phyloP scores from a whole-genome alignment of 2,113 vertebrate species.

The Uropsilus gracilis region DNA sequence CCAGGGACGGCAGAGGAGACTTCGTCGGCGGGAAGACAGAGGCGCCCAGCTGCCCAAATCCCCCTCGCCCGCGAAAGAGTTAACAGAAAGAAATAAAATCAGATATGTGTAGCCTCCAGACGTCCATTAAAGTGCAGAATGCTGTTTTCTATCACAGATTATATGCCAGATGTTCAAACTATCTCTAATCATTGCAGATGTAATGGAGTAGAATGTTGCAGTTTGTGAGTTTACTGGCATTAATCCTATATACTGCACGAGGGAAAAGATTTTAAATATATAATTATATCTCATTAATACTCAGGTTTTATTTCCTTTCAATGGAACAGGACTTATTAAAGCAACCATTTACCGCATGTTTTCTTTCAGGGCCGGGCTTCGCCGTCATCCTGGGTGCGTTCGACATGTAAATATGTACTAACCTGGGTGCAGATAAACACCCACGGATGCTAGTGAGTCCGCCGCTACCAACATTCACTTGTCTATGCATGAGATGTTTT shows the following conservation, averaged over 20 bases:
- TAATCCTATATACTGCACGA: slow-evolving; percentile 95
- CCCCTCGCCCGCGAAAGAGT: slow-evolving; percentile 87
- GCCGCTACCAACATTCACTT: slow-evolving; percentile 62
- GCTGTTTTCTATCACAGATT: slow-evolving; percentile 96
- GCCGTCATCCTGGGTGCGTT: slow-evolving; percentile 83
- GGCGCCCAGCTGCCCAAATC: slow-evolving; percentile 68
- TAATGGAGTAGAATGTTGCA: slow-evolving; percentile 99
- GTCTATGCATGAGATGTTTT: slow-evolving; percentile 81
- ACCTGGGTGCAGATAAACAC: slow-evolving; percentile 76
- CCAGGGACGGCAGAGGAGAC: neutral
- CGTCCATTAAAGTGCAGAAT: slow-evolving; percentile 96
- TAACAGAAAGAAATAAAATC: slow-evolving; percentile 93
- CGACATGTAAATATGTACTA: slow-evolving; percentile 83
- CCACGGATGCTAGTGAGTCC: slow-evolving; percentile 64
- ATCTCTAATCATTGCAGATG: slow-evolving; percentile 99
- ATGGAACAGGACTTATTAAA: slow-evolving; percentile 94
- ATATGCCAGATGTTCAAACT: slow-evolving; percentile 98
- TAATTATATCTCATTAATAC: slow-evolving; percentile 99
- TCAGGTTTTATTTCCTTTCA: slow-evolving; percentile 94
- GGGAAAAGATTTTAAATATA: slow-evolving; percentile 96
- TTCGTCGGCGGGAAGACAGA: slow-evolving; percentile 51
- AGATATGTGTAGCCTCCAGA: slow-evolving; percentile 96
- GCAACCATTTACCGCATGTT: slow-evolving; percentile 92
- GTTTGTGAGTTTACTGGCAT: slow-evolving; percentile 97
- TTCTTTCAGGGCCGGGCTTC: slow-evolving; percentile 85